These are phyloP conservation scores for Ardeotis arabs DNA, from an alignment of 2,113 vertebrate species.

Conservation along the genomic window DNA sequence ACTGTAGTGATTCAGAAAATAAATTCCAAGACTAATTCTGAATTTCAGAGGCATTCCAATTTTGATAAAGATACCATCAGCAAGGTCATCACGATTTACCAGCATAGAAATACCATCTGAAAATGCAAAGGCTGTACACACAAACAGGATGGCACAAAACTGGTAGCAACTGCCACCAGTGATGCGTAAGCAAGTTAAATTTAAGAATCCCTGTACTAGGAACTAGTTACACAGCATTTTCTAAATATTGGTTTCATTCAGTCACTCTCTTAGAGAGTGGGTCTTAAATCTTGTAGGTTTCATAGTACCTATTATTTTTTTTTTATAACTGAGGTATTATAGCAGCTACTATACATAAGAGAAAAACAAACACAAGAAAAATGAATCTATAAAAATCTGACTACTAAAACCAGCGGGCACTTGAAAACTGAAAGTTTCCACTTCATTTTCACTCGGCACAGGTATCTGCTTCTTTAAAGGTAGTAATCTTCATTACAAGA, in stretches of 20 bases:
- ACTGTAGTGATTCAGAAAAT: background rate
- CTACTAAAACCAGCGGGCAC: background rate
- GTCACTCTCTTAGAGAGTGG: background rate
- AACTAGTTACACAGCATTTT: background rate
- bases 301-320: background rate
- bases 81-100: background rate
- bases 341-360: background rate
- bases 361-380: background rate
- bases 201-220: background rate
- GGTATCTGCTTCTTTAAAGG: background rate
- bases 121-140: background rate
- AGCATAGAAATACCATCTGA: background rate
- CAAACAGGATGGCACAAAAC: background rate
- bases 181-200: accelerated
- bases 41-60: background rate
- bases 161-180: background rate
- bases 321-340: background rate
- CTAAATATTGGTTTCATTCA: background rate
- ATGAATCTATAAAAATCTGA: background rate
- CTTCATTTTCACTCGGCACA: background rate
- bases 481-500: background rate
- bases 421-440: background rate
- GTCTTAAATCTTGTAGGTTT: background rate
- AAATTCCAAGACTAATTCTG: background rate
- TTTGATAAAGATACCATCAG: background rate